Evolutionary conservation across 2,888 invertebrate species (phyloP), one percentile per base, ranked within the genome.

Genomic region (Chrysomela aeneicollis): DNA sequence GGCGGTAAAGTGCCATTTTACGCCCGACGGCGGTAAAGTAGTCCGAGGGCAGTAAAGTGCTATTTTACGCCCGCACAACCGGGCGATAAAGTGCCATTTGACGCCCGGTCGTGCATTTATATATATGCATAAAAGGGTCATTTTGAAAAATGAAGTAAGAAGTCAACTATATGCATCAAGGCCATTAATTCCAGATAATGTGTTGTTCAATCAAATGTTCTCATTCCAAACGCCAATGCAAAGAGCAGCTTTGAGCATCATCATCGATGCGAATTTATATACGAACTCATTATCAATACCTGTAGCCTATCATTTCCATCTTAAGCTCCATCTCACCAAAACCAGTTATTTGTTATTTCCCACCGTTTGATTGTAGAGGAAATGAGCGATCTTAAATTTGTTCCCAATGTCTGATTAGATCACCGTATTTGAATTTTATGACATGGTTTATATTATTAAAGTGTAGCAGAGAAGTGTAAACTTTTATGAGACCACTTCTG

Each of bases 201-300:
- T n/a, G n/a, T n/a, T n/a, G n/a, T n/a, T n/a, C n/a, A n/a, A n/a
- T n/a, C n/a, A n/a, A n/a, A n/a, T n/a, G n/a, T n/a, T 12, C 2
- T 42, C 12, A 42, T 3, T 12, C n/a, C 15, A 8, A 42, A 12
- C 8, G 42, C 15, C 4, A 42, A 42, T n/a, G 3, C 15, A 35
- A 35, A 35, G 12, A 35, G 35, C 42, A 42, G 3, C 15, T 15
- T 42, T n/a, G 10, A 26, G n/a, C 1, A 42, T 15, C n/a, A 42
- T 42, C 42, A 42, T 42, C 42, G 42, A 42, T 15, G 42, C 42
- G 42, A 42, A 42, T n/a, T 42, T 42, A 42, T 35, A n/a, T 42
- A 8, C 42, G 42, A 8, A 15, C 42, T 42, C 4, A 42, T 42
- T 42, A 42, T 42, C 42, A 42, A n/a, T 42, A 42, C 15, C 35